A percentile compares a stretch with the other conserved stretches of the same genome.
Evolutionary conservation across 2,113 vertebrate genomes (phyloP).

Genomic region (Aptenodytes forsteri): DNA sequence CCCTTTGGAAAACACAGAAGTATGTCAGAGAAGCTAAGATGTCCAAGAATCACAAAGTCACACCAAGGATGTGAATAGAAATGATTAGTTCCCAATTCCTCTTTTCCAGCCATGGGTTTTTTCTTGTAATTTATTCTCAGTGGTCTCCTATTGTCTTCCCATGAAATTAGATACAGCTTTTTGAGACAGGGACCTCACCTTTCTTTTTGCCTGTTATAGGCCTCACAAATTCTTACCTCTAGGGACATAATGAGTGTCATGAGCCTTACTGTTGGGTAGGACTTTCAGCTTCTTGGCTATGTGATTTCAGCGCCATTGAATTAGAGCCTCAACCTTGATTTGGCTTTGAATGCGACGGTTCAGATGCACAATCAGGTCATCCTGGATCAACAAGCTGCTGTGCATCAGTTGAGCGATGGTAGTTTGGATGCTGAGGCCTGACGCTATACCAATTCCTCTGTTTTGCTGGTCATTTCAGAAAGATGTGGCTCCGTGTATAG

Average conservation of each 20-base stretch:
- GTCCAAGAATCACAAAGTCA: neutral
- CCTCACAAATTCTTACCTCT: neutral
- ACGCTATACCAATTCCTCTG: neutral
- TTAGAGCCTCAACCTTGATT: neutral
- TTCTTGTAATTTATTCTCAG: neutral
- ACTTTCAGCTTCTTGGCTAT: neutral
- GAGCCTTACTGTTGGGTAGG: neutral
- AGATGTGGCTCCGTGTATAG: neutral
- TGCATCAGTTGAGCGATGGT: neutral
- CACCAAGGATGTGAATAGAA: neutral
- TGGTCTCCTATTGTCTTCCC: neutral
- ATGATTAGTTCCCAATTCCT: neutral
- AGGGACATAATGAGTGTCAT: neutral
- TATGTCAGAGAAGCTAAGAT: neutral
- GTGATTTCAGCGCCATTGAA: neutral
- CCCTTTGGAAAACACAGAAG: neutral
- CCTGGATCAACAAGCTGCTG: neutral
- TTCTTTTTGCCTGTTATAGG: neutral
- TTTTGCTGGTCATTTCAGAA: neutral
- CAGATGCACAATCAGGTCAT: neutral
- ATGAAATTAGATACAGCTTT: neutral
- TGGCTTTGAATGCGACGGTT: neutral
- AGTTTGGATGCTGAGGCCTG: neutral
- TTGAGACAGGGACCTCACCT: neutral
- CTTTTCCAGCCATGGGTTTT: neutral